These are phyloP conservation scores for Paradisaea rubra DNA, from an alignment of 2,113 vertebrate species.

Conservation along the genomic window DNA sequence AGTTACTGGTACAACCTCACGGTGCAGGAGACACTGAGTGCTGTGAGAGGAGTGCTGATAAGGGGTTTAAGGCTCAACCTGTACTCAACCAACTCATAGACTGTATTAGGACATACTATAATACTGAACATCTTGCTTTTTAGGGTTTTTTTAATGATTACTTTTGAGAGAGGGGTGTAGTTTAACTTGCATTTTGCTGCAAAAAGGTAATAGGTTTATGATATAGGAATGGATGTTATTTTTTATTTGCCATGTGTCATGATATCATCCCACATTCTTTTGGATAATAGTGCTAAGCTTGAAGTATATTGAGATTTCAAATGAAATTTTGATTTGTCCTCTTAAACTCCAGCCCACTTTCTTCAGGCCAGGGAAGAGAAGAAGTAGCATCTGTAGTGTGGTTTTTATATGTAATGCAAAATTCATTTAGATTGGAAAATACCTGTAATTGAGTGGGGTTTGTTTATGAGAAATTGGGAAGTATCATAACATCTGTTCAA, in stretches of 20 bases:
- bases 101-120: background rate
- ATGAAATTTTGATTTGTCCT: background rate
- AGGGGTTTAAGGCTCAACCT: background rate
- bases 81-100: background rate
- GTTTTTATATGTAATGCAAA: background rate
- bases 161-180: background rate
- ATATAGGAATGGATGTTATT: background rate
- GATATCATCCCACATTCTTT: background rate
- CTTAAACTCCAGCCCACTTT: background rate
- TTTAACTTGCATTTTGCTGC: background rate
- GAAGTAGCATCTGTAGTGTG: background rate
- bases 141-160: background rate
- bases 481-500: background rate
- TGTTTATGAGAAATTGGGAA: background rate
- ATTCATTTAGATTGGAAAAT: constrained; percentile 3
- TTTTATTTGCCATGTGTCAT: background rate
- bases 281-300: background rate
- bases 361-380: background rate
- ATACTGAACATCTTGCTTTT: background rate
- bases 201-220: background rate
- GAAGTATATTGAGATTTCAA: background rate
- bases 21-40: background rate
- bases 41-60: background rate
- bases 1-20: background rate
- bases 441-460: constrained; percentile 1